Evolutionary conservation across 2,113 vertebrate species (phyloP).

Genomic region (Hemichromis elongatus): DNA sequence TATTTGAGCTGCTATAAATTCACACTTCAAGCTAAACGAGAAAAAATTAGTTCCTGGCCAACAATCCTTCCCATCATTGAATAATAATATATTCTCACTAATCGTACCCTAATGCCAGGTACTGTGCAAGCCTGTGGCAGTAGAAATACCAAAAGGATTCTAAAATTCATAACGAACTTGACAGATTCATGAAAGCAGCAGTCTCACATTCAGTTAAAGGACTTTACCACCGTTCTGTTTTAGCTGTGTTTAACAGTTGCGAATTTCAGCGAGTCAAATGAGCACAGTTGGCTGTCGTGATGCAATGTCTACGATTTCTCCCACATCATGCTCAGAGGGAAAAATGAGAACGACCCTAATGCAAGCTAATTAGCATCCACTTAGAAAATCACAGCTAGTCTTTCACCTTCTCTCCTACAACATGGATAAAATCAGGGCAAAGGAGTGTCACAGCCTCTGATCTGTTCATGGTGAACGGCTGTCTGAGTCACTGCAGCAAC

Average conservation of each 20-base stretch:
- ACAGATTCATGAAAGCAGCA: not conserved
- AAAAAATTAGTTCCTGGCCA: not conserved
- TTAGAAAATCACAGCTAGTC: not conserved
- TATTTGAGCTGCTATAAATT: not conserved
- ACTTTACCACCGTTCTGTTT: not conserved
- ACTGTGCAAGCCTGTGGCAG: not conserved
- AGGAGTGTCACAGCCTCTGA: conserved; percentile 1
- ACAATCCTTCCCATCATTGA: not conserved
- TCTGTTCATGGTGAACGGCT: not conserved
- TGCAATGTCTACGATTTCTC: not conserved
- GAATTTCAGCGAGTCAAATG: not conserved
- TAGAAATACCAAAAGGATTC: not conserved
- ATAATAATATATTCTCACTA: not conserved
- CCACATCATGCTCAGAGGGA: not conserved
- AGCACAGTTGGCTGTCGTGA: not conserved
- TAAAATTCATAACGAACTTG: not conserved
- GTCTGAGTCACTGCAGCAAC: conserved; percentile 5
- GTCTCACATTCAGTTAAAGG: not conserved
- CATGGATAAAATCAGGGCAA: not conserved
- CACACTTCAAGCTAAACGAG: not conserved
- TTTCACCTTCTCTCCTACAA: not conserved
- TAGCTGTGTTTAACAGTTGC: not conserved
- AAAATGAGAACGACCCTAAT: not conserved
- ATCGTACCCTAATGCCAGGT: not conserved
- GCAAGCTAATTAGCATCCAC: conserved; percentile 10